Base-by-base conservation (phyloP, 2,797 vertebrate species). In the Halcyon leucocephala region DNA sequence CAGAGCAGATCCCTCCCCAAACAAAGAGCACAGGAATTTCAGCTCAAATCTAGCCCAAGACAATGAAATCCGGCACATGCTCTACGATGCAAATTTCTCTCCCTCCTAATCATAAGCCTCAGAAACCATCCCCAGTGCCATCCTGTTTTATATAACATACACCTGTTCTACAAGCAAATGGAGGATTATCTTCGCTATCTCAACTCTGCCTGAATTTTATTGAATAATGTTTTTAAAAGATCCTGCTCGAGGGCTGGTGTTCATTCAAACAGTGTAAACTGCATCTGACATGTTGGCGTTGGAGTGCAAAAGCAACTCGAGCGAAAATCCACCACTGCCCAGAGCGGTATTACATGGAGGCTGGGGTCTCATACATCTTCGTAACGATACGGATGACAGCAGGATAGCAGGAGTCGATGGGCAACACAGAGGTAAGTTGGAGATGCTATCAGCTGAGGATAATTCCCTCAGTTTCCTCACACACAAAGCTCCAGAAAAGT, bases 231-330 rank as follows among this genome's bases (percentile, higher is more conserved):
- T 95, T 92, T 90, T 71, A 85, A 71, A 90, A 95, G 79, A 71
- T 82, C 72, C 93, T 96, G 97, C 96, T 97, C 64, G 91, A 97
- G 96, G 96, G 95, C 67, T 93, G 91, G 89, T 96, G 95, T 66
- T 97, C 96, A 95, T 82, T 97, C 93, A 96, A 90, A 97, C 92
- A 93, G 78, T 5, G 82, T 97, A 97, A 98, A 98, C 94, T 94
- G 80, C 96, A 96, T 95, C 94, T 97, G 97, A 98, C 97, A 95
- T 82, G 91, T 52, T 67, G 87, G 89, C 15, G 0, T 74, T 70
- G 82, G 94, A 88, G 96, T 71, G 89, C 91, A 92, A 88, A 95
- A 95, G 90, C 89, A 96, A 90, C 83, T 93, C 84, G 42, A 97
- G 96, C 37, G 8, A 96, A 96, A 97, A 95, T 51, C 91, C 93